Percentiles rank a stretch among this genome's conserved stretches.
Evolutionary conservation across 2,113 vertebrate species (phyloP).

Genomic region (Catharus minimus): DNA sequence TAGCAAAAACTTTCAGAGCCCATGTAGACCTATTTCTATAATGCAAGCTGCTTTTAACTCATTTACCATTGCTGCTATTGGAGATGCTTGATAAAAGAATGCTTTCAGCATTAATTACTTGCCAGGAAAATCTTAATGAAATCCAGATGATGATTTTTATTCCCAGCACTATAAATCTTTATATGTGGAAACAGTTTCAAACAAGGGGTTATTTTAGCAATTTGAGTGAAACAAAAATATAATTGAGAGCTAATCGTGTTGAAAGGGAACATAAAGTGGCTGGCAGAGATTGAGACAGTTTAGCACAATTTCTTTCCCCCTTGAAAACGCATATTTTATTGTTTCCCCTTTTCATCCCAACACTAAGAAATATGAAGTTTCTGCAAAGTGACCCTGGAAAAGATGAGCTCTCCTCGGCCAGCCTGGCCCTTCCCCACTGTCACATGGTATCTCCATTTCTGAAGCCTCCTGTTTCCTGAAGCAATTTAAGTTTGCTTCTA

Average conservation of each 20-base stretch:
- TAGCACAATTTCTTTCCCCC: not conserved
- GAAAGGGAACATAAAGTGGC: not conserved
- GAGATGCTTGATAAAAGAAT: conserved; percentile 4
- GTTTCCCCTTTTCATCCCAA: not conserved
- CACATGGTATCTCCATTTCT: conserved; percentile 5
- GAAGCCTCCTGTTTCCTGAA: conserved; percentile 13
- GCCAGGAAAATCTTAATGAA: conserved; percentile 37
- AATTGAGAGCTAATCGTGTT: not conserved
- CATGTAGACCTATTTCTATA: not conserved
- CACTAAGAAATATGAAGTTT: not conserved
- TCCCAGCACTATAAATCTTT: conserved; percentile 43
- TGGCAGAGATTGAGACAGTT: not conserved
- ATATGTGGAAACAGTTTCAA: not conserved
- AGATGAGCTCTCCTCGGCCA: not conserved
- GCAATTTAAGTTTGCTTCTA: not conserved
- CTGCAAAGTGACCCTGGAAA: not conserved
- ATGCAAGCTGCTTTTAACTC: not conserved
- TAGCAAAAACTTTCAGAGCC: conserved; percentile 30
- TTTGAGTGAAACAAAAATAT: not conserved
- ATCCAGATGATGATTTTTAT: conserved; percentile 43
- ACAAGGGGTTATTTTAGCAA: not conserved
- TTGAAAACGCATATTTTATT: not conserved
- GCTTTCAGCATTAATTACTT: conserved; percentile 41
- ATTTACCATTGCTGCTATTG: not conserved
- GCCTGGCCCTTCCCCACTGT: not conserved